Evolutionary conservation across 2,797 vertebrate genomes (phyloP).

Genomic region (Poeciliopsis infans): DNA sequence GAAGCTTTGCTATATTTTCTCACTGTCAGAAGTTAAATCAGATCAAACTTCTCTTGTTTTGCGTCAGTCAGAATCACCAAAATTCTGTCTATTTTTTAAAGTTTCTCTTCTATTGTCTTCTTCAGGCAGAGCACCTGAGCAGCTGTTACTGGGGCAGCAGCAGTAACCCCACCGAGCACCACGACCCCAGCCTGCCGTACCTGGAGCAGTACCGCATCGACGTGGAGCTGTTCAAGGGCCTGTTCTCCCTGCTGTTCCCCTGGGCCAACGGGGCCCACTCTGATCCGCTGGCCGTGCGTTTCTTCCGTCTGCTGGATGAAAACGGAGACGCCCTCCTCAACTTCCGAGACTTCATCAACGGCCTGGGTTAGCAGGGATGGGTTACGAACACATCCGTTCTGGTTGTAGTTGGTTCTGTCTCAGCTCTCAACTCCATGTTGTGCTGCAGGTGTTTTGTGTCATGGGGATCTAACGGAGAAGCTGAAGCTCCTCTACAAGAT

Average conservation of each 20-base stretch:
- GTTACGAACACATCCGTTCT: background rate
- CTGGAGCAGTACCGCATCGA: slow-evolving; percentile 98
- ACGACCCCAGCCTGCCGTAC: slow-evolving; percentile 97
- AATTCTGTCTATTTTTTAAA: background rate
- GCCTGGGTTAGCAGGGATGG: slow-evolving; percentile 82
- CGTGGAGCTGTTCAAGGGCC: slow-evolving; percentile 94
- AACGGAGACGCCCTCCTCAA: slow-evolving; percentile 94
- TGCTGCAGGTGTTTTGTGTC: slow-evolving; percentile 88
- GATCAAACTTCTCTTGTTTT: background rate
- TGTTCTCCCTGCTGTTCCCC: slow-evolving; percentile 92
- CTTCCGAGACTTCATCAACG: slow-evolving; percentile 94
- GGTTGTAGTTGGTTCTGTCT: background rate
- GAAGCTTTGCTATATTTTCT: background rate
- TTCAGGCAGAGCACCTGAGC: slow-evolving; percentile 93
- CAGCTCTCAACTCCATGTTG: background rate
- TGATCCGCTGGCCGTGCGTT: slow-evolving; percentile 86
- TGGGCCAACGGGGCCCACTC: slow-evolving; percentile 94
- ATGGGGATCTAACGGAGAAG: slow-evolving; percentile 94
- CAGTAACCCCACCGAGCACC: slow-evolving; percentile 91
- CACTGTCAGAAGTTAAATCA: background rate
- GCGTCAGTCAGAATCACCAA: background rate
- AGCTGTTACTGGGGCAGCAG: slow-evolving; percentile 98
- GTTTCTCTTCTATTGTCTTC: background rate
- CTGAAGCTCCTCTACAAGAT: slow-evolving; percentile 96
- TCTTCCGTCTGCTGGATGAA: slow-evolving; percentile 92